phyloP scores from a whole-genome alignment of 2,113 vertebrate genomes.

The Grammomys dolichurus region DNA sequence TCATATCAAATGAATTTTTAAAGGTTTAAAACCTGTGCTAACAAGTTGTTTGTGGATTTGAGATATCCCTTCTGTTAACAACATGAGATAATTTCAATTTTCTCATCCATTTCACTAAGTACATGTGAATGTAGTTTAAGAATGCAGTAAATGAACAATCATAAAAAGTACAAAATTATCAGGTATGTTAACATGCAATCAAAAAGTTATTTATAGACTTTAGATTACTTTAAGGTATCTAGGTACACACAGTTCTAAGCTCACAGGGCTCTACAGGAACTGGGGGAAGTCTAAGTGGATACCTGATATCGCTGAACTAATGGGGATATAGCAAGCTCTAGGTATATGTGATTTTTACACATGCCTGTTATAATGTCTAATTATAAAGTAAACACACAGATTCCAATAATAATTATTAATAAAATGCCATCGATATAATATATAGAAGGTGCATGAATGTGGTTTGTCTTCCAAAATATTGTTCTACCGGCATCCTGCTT shows the following conservation, averaged over 20 bases:
- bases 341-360: neutral
- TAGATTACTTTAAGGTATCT: neutral
- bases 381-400: neutral
- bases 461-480: neutral
- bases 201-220: slow-evolving; percentile 4
- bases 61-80: slow-evolving; percentile 71
- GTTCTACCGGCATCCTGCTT: neutral
- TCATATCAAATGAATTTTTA: slow-evolving; percentile 77
- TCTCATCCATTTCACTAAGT: slow-evolving; percentile 37
- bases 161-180: slow-evolving; percentile 10
- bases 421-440: neutral
- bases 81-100: slow-evolving; percentile 66
- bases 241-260: neutral
- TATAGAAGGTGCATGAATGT: neutral
- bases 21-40: slow-evolving; percentile 69
- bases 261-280: neutral
- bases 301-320: neutral
- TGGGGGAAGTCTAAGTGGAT: no score
- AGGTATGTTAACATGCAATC: slow-evolving; percentile 44
- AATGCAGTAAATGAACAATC: slow-evolving; percentile 26
- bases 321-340: neutral
- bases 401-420: neutral
- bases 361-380: neutral
- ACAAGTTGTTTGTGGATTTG: slow-evolving; percentile 78
- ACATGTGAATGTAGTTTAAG: slow-evolving; percentile 60